Conservation (phyloP, 1,140 invertebrate genomes). For the Drosophila hydei region DNA sequence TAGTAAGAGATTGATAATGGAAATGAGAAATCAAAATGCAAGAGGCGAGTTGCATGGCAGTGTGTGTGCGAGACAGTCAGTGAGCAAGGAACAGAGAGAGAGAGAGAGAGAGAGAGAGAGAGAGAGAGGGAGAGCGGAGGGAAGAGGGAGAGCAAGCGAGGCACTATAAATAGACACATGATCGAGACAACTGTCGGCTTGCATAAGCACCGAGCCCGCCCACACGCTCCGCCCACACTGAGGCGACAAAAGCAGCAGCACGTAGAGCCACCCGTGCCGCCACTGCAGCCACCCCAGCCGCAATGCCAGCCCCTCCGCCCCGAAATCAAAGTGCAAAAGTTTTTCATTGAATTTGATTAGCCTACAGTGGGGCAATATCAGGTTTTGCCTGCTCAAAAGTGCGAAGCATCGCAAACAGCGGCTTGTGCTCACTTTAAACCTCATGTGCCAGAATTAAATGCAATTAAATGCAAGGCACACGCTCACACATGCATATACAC, state of each 20-base stretch:
- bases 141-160: not conserved
- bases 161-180: conserved; percentile 3
- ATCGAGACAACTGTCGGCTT: not conserved
- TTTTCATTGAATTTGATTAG: conserved; percentile 75
- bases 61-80: too few species aligned
- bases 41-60: too few species aligned
- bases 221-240: not conserved
- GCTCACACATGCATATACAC: not conserved
- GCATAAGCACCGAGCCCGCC: conserved; percentile 3
- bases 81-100: not conserved
- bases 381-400: conserved; percentile 4
- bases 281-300: not conserved
- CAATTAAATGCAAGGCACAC: conserved; percentile 58
- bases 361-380: conserved; percentile 9
- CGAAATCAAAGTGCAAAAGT: conserved; percentile 68
- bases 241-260: not conserved
- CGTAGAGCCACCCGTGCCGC: not conserved
- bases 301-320: not conserved
- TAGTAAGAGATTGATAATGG: not conserved
- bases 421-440: not conserved
- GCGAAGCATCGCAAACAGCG: conserved; percentile 20
- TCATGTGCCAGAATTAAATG: conserved; percentile 56
- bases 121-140: not conserved
- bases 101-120: not conserved
- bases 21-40: not conserved